Conservation (phyloP, 2,888 invertebrate genomes). For the Watsonalla cultraria region DNA sequence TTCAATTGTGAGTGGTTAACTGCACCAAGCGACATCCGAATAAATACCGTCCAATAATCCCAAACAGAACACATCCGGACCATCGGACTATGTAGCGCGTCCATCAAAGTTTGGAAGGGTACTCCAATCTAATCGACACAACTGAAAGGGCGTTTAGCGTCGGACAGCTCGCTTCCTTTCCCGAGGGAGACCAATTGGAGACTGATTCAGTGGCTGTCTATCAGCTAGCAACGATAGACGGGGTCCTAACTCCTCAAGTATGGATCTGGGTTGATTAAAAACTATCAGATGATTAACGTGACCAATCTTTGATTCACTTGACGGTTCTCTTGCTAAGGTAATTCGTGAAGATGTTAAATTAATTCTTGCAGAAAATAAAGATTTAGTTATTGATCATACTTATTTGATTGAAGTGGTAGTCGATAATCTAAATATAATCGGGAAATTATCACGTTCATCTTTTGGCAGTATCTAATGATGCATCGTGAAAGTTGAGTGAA, state of each 20-base stretch:
- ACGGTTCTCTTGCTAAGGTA: too few species aligned
- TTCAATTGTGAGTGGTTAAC: not conserved
- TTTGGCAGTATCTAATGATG: not conserved
- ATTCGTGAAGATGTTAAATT: too few species aligned
- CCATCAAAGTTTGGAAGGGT: constrained; percentile 72
- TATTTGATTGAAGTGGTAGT: too few species aligned
- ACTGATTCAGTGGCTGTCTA: constrained; percentile 25
- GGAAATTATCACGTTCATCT: not conserved
- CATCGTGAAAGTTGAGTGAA: constrained; percentile 7
- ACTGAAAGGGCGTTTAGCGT: constrained; percentile 72
- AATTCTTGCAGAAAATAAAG: too few species aligned
- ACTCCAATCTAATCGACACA: constrained; percentile 67
- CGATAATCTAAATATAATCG: too few species aligned
- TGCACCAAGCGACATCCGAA: constrained; percentile 13
- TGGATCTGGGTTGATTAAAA: not conserved
- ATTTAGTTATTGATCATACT: too few species aligned
- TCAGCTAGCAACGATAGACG: not conserved
- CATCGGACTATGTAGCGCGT: constrained; percentile 57
- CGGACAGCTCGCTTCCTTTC: constrained; percentile 70
- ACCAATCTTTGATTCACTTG: not conserved
- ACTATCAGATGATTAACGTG: not conserved
- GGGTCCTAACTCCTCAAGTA: not conserved
- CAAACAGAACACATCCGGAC: constrained; percentile 48
- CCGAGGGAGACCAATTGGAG: constrained; percentile 53
- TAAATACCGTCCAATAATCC: constrained; percentile 20